Base-by-base conservation (phyloP, 2,888 invertebrate genomes). In the Lingula anatina region DNA sequence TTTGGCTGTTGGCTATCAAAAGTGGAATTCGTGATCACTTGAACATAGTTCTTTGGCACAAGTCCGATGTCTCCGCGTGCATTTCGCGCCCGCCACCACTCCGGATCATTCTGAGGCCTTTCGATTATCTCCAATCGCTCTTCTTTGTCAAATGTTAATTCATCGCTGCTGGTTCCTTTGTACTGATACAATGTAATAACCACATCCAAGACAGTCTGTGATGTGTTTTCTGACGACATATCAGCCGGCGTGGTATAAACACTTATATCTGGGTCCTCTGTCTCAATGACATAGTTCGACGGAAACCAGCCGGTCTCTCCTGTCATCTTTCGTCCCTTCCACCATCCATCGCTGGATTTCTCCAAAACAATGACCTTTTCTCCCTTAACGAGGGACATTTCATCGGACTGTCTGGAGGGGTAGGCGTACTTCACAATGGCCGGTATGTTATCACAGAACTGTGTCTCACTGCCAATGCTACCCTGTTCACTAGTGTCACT, bases 341-440 rank as follows among this genome's bases (percentile, higher is more conserved):
- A 99, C 99, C 99, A 99, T 54, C 91, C 95, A 79, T 99, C 99
- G 64, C 94, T 94, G 68, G 94, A 95, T 80, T 97, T 97, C 80
- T 99, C 97, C 59, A 97, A 81, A 60, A 99, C 97, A 55, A 64
- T 83, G 62, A 99, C 93, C 65, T 90, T 82, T 49, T 93, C 93
- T 62, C 95, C 96, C 81, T 97, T 99, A 40, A 89, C 87, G 57
- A 99, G 83, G 0, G 92, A 87, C 48, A 99, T 81, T 77, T 99
- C 99, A 73, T 99, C 99, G 1, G 91, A 86, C 78, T 96, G 93
- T 80, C 93, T 92, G 40, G 96, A 94, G 76, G 80, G 76, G 65
- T 83, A 83, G 52, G 78, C 75, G 80, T 94, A 99, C 80, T 96
- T 96, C 64, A 95, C 97, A 50, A 93, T 86, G 31, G 73, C 71